These are phyloP conservation scores for Tenthredo notha DNA, from an alignment of 2,888 invertebrate genomes.

Conservation along the genomic window DNA sequence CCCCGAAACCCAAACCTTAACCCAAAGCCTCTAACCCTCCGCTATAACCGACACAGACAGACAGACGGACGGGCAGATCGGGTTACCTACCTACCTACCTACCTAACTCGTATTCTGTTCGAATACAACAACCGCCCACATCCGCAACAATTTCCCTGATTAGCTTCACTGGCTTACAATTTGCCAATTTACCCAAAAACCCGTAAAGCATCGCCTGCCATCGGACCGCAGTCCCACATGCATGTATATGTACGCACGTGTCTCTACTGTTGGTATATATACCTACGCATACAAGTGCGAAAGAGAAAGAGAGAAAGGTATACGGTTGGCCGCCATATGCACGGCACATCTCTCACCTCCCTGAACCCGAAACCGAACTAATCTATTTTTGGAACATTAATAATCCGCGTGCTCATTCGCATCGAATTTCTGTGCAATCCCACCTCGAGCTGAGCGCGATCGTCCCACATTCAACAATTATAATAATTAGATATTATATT, in stretches of 20 bases:
- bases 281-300: background rate
- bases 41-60: conserved; percentile 50
- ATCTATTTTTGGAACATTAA: conserved; percentile 56
- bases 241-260: conserved; percentile 24
- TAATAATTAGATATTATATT: conserved; percentile 48
- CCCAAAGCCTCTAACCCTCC: conserved; percentile 1
- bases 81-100: conserved; percentile 65
- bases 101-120: conserved; percentile 61
- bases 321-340: conserved; percentile 59
- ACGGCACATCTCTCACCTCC: conserved; percentile 53
- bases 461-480: conserved; percentile 32
- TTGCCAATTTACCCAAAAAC: conserved; percentile 75
- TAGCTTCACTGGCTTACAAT: conserved; percentile 72
- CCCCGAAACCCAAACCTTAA: background rate
- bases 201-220: conserved; percentile 72
- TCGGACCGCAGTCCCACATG: conserved; percentile 56
- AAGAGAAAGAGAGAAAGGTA: conserved; percentile 36
- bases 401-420: conserved; percentile 55
- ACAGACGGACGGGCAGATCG: conserved; percentile 66
- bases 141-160: conserved; percentile 75
- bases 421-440: conserved; percentile 50
- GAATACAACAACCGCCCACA: conserved; percentile 71
- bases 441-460: conserved; percentile 1
- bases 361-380: conserved; percentile 53
- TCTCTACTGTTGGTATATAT: background rate